phyloP scores from a whole-genome alignment of 2,797 vertebrate genomes.

The Sardinella longiceps region DNA sequence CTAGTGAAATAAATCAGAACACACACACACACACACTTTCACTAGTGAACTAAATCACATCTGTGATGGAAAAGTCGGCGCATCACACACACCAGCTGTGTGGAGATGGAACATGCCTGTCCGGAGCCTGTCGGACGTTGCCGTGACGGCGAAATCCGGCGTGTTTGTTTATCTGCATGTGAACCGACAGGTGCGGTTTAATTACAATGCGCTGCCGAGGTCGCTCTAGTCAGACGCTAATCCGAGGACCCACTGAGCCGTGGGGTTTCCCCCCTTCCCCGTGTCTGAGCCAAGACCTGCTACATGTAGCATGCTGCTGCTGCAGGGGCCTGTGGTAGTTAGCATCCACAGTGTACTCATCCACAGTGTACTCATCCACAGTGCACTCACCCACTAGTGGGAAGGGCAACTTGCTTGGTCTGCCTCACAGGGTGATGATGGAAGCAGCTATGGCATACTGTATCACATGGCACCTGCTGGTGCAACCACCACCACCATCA shows the following conservation, averaged over 20 bases:
- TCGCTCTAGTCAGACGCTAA: background rate
- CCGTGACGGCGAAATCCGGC: background rate
- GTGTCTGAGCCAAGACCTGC: background rate
- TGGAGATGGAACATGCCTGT: background rate
- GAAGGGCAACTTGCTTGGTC: background rate
- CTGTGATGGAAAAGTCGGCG: background rate
- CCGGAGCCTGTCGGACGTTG: background rate
- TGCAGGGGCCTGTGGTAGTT: background rate
- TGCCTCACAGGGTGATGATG: background rate
- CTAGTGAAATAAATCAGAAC: too few relatives aligned
- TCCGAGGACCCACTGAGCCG: conserved; percentile 6
- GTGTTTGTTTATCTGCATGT: conserved; percentile 6
- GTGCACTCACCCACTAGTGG: background rate
- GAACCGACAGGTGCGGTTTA: conserved; percentile 7
- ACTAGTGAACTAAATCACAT: background rate
- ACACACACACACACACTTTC: background rate
- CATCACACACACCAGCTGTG: conserved; percentile 3
- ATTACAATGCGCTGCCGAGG: background rate
- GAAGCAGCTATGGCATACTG: background rate
- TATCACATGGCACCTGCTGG: background rate
- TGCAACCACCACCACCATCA: background rate
- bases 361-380: background rate
- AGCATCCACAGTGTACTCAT: background rate
- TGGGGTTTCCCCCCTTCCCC: background rate
- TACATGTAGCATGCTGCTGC: too few relatives aligned